A percentile compares a stretch with the other conserved stretches of the same genome.
These are phyloP conservation scores for Chionoecetes opilio DNA, from an alignment of 1,140 invertebrate species.

Conservation along the genomic window DNA sequence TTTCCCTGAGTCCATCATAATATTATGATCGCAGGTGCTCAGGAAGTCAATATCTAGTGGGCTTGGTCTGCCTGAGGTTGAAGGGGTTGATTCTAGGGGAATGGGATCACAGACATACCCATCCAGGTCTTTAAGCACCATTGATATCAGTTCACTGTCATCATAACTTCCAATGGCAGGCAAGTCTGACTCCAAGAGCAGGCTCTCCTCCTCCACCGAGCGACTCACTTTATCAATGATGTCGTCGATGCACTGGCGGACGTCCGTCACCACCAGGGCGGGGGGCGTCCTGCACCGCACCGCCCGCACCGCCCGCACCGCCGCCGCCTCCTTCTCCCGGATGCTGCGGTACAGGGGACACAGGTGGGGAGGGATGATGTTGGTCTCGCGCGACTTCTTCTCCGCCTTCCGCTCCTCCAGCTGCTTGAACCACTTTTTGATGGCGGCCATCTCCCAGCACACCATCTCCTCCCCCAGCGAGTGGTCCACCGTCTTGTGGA, in stretches of 20 bases:
- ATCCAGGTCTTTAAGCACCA: conserved; percentile 81
- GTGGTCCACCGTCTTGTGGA: conserved; percentile 79
- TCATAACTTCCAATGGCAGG: conserved; percentile 77
- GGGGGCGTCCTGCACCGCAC: conserved; percentile 57
- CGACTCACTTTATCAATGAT: conserved; percentile 79
- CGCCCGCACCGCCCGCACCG: neutral
- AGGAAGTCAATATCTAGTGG: conserved; percentile 80
- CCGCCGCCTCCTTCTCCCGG: conserved; percentile 56
- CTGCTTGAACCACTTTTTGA: conserved; percentile 79
- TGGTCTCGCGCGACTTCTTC: conserved; percentile 78
- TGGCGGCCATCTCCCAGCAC: conserved; percentile 65
- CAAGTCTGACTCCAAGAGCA: conserved; percentile 76
- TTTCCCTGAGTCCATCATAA: conserved; percentile 79
- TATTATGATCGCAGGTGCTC: conserved; percentile 76
- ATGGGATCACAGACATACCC: conserved; percentile 78
- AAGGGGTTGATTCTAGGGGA: conserved; percentile 76
- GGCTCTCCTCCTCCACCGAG: conserved; percentile 78
- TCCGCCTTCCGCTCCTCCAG: conserved; percentile 78
- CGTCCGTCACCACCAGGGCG: conserved; percentile 73
- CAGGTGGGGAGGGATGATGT: conserved; percentile 80
- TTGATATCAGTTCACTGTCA: conserved; percentile 81
- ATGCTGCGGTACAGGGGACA: conserved; percentile 79
- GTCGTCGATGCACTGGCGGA: conserved; percentile 79
- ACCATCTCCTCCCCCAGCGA: conserved; percentile 71
- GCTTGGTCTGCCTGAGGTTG: conserved; percentile 80